These are phyloP conservation scores for Melipona quadrifasciata DNA, from an alignment of 1,140 invertebrate genomes.

Conservation along the genomic window DNA sequence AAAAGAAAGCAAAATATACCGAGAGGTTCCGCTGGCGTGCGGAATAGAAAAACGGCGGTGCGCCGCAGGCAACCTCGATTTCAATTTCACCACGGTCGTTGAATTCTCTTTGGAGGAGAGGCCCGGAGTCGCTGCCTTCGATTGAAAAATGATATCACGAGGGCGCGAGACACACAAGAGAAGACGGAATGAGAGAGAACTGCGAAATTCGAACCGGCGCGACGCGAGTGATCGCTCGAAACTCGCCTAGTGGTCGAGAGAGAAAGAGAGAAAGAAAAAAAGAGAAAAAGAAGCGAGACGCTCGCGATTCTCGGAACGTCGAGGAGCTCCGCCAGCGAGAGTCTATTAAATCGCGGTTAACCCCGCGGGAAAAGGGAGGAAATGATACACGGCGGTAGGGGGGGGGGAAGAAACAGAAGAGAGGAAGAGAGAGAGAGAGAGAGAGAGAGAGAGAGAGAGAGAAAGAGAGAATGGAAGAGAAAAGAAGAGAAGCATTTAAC, in stretches of 20 bases:
- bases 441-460: neutral
- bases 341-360: slow-evolving; percentile 57
- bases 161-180: neutral
- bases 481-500: slow-evolving; percentile 46
- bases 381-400: neutral
- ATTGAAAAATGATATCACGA: slow-evolving; percentile 3
- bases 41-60: neutral
- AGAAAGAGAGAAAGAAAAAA: too few relatives aligned
- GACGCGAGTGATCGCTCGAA: neutral
- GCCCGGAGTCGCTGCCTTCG: neutral
- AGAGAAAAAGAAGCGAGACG: neutral
- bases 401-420: too few relatives aligned
- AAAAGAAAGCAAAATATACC: too few relatives aligned
- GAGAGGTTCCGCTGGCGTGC: too few relatives aligned
- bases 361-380: neutral
- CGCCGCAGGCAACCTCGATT: neutral
- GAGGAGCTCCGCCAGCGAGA: slow-evolving; percentile 7
- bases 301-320: neutral
- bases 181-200: neutral
- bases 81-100: neutral
- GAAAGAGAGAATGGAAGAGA: too few relatives aligned
- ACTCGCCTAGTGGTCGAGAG: too few relatives aligned
- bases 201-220: neutral
- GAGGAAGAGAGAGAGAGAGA: neutral
- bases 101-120: neutral